These are phyloP conservation scores for Galbula dea DNA, from an alignment of 2,113 vertebrate species.

Conservation along the genomic window DNA sequence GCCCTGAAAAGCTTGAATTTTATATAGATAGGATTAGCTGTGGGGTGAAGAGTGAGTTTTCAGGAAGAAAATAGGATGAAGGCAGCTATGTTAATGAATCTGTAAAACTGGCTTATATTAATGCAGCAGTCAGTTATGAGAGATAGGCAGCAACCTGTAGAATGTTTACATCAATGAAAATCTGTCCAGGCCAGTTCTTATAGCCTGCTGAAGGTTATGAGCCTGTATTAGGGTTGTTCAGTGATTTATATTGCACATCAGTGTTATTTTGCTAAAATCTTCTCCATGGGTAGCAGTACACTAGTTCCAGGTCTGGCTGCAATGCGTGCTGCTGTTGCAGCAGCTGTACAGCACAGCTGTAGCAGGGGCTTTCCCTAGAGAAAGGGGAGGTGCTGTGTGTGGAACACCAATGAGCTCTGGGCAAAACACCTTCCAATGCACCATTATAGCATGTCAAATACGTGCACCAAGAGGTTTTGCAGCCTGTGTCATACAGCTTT, in stretches of 20 bases:
- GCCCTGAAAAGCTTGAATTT: neutral
- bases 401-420: neutral
- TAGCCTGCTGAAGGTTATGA: neutral
- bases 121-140: neutral
- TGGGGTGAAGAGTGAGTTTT: neutral
- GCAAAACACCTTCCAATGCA: neutral
- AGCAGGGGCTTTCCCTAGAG: neutral
- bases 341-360: neutral
- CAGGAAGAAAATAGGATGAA: conserved; percentile 1
- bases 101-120: neutral
- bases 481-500: neutral
- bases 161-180: neutral
- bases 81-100: conserved; percentile 4
- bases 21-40: neutral
- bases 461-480: neutral
- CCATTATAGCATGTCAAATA: accelerated
- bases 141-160: neutral
- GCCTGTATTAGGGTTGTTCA: neutral
- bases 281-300: neutral
- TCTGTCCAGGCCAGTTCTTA: neutral
- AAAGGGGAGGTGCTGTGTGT: neutral
- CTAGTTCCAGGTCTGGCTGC: neutral
- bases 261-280: neutral
- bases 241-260: neutral
- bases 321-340: accelerated